Evolutionary conservation across 2,797 vertebrate genomes (phyloP), one percentile per base, ranked within the genome.

Genomic region (Microctenopoma lineatum): DNA sequence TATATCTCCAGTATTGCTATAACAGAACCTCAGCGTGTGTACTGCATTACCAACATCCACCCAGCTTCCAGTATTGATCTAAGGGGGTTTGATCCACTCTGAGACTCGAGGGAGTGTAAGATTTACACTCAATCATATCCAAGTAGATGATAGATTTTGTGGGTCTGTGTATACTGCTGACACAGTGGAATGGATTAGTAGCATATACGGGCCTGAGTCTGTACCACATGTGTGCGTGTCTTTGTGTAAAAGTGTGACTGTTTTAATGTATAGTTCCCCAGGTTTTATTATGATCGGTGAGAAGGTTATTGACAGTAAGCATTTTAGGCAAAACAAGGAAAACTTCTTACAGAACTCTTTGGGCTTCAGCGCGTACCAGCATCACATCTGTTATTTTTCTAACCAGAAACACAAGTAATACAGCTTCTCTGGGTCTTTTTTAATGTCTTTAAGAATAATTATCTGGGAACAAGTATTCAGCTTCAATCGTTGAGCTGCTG

Each of bases 61-160:
- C 52, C 58, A 51, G 53, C 46, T 45, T 36, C 7, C 18, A 4
- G n/a, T 26, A 54, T 57, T 27, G 73, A 80, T 64, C 32, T 3
- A 15, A 41, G 34, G 0, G 57, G 63, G 46, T 50, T 57, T 66
- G 47, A 66, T 69, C 34, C 15, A 62, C 39, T 45, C 29, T 48
- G 42, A 25, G 47, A 29, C 2, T 42, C 10, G n/a, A 41, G 5
- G 13, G 15, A 25, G 26, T 46, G 38, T 16, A 11, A 29, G 15
- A n/a, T 9, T 18, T 39, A 21, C 2, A 29, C 47, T 59, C 13
- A 42, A 34, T 18, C 10, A 10, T 29, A 18, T 13, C 36, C 16
- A 57, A 0, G 15, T 29, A 47, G 34, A 26, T 38, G 21, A 55
- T 50, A 15, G 26, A 47, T 14, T 14, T 18, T 38, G 21, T 13